phyloP scores from a whole-genome alignment of 2,797 vertebrate species.

The Synaphobranchus kaupii region DNA sequence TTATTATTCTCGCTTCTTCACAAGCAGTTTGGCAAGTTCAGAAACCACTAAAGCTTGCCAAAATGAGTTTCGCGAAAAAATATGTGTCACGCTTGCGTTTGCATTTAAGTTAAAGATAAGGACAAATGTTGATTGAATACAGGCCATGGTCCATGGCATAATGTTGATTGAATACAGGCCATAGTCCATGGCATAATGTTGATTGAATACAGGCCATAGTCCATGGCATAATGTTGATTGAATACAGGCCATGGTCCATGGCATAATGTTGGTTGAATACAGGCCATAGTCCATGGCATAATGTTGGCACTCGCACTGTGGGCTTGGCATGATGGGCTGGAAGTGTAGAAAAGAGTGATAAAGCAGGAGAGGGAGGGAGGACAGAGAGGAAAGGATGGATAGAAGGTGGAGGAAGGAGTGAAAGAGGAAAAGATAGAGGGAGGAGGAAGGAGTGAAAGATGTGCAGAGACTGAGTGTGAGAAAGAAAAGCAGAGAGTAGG shows the following conservation, averaged over 20 bases:
- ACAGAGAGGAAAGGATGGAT: not conserved
- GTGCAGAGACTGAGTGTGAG: not conserved
- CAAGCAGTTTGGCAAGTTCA: not conserved
- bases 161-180: not conserved
- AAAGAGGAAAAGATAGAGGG: not conserved
- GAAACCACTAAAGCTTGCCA: not conserved
- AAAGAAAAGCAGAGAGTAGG: not conserved
- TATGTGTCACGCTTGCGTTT: not conserved
- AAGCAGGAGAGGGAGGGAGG: not conserved
- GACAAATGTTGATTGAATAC: not conserved
- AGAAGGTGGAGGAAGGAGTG: not conserved
- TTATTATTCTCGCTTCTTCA: no score
- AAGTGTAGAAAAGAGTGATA: not conserved
- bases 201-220: no score
- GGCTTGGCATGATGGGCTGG: no score
- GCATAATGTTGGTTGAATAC: no score
- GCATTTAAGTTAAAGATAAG: no score
- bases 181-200: no score
- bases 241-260: no score
- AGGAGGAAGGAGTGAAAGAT: not conserved
- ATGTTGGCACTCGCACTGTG: not conserved
- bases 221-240: not conserved
- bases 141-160: not conserved
- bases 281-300: not conserved
- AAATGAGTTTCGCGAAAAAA: not conserved